Evolutionary conservation across 2,113 vertebrate species (phyloP).

Genomic region (Acanthisitta chloris): DNA sequence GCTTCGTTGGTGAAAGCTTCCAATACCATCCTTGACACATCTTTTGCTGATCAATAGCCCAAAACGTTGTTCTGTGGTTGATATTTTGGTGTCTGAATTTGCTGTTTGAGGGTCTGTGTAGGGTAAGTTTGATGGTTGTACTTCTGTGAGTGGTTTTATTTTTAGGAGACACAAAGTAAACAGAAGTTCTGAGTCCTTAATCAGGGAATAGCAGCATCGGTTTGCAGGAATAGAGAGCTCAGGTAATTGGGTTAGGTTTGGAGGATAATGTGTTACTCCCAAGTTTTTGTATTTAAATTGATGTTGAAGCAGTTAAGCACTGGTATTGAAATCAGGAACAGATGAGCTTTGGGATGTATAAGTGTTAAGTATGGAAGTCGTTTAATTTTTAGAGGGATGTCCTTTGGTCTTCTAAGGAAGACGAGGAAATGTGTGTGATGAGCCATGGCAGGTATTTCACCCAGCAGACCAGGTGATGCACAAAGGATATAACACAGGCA

Average conservation of each 20-base stretch:
- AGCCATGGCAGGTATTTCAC: background rate
- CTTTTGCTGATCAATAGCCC: background rate
- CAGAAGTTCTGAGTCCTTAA: background rate
- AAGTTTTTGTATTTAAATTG: background rate
- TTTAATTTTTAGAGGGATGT: background rate
- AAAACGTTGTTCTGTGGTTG: background rate
- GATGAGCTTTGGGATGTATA: background rate
- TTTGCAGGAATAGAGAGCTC: background rate
- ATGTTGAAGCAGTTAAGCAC: background rate
- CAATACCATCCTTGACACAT: rapidly evolving
- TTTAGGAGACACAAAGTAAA: background rate
- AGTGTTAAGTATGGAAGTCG: background rate
- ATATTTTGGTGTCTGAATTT: background rate
- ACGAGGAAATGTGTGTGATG: background rate
- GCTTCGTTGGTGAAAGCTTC: background rate
- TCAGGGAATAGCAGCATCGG: background rate
- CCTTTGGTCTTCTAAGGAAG: background rate
- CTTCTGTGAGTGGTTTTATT: background rate
- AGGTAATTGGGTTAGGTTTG: background rate
- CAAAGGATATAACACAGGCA: background rate
- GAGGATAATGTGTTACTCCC: background rate
- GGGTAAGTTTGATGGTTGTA: background rate
- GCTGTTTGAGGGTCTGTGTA: background rate
- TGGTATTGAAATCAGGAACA: background rate
- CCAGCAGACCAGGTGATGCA: background rate